Conservation (phyloP, 2,888 invertebrate genomes). For the Aphrophora alni region DNA sequence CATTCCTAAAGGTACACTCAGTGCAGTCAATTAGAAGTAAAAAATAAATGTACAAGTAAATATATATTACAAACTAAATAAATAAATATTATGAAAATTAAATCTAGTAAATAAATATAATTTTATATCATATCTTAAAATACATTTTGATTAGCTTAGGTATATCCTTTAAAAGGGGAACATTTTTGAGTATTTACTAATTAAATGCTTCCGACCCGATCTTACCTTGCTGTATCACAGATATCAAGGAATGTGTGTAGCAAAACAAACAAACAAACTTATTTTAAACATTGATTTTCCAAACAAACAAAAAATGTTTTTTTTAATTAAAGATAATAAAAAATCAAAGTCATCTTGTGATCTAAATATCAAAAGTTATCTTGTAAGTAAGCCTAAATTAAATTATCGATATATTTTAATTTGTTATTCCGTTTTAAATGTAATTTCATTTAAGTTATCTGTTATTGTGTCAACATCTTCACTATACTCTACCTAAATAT, state of each 20-base stretch:
- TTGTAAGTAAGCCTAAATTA: background rate
- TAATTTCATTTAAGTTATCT: background rate
- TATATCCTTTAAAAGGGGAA: background rate
- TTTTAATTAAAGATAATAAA: too few species aligned
- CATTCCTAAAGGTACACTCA: conserved; percentile 19
- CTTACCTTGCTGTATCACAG: background rate
- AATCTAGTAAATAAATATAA: conserved; percentile 37
- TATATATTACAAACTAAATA: conserved; percentile 26
- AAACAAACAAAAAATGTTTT: too few species aligned
- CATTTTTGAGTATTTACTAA: background rate
- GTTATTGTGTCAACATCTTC: background rate
- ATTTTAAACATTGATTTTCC: too few species aligned
- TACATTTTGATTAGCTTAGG: background rate
- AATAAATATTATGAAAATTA: conserved; percentile 38
- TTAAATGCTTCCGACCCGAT: background rate
- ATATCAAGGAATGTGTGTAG: background rate
- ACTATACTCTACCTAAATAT: too few species aligned
- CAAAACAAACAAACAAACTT: too few species aligned
- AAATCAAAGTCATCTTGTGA: background rate
- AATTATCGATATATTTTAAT: background rate
- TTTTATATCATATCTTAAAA: background rate
- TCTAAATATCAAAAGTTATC: background rate
- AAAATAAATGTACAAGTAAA: conserved; percentile 14
- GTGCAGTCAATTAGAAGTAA: conserved; percentile 24
- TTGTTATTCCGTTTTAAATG: background rate